phyloP scores from a whole-genome alignment of 2,888 invertebrate genomes.

The Microplitis deprimator region DNA sequence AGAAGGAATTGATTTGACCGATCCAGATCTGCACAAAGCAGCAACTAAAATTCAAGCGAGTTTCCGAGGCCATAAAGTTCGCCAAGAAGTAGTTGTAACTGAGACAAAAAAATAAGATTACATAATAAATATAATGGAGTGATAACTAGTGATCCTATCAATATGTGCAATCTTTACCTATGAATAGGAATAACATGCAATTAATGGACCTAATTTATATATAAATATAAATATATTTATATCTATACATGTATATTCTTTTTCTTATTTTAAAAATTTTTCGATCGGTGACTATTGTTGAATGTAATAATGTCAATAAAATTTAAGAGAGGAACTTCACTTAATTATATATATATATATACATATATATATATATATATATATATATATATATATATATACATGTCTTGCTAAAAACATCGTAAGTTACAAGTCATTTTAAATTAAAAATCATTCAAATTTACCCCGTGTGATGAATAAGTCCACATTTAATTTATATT shows the following conservation, averaged over 20 bases:
- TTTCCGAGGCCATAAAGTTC: slow-evolving; percentile 91
- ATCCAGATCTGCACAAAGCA: slow-evolving; percentile 90
- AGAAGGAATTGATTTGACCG: slow-evolving; percentile 85
- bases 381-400: not conserved
- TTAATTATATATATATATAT: not conserved
- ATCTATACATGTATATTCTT: not conserved
- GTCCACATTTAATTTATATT: not conserved
- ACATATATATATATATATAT: too few species aligned
- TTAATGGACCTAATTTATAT: not conserved
- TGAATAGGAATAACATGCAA: slow-evolving; percentile 25
- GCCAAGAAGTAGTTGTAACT: slow-evolving; percentile 76
- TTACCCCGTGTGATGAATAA: not conserved
- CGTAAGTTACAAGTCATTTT: not conserved
- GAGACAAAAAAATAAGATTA: slow-evolving; percentile 59
- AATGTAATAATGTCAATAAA: not conserved
- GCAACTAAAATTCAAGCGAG: slow-evolving; percentile 94
- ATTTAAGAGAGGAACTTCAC: not conserved
- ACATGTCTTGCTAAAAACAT: not conserved
- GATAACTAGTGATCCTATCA: slow-evolving; percentile 32
- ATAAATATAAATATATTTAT: not conserved
- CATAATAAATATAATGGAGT: slow-evolving; percentile 20
- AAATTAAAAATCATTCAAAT: not conserved
- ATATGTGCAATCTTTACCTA: slow-evolving; percentile 31
- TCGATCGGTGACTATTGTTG: not conserved
- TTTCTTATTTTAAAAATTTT: not conserved